A percentile compares a stretch with the other conserved stretches of the same genome.
Conservation (phyloP, 1,140 invertebrate species). For the Bombus haemorrhoidalis region DNA sequence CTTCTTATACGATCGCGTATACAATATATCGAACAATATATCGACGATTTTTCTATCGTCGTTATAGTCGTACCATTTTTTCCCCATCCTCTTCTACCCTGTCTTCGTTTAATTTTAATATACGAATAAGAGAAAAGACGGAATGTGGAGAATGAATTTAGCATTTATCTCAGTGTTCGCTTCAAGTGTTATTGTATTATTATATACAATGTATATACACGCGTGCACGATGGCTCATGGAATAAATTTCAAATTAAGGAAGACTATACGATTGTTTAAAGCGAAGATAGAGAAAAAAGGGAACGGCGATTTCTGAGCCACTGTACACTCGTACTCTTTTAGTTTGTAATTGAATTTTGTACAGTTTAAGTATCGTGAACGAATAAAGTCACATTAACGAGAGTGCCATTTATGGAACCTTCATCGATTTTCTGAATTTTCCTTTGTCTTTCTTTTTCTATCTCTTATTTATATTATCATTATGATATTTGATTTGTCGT, state of each 20-base stretch:
- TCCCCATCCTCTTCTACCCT: too few relatives aligned
- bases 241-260: neutral
- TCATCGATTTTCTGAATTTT: slow-evolving; percentile 31
- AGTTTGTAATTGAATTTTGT: slow-evolving; percentile 58
- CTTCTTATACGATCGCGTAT: neutral
- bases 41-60: neutral
- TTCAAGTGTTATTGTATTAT: slow-evolving; percentile 61
- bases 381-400: slow-evolving; percentile 70
- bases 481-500: neutral
- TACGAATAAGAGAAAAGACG: neutral
- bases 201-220: slow-evolving; percentile 58
- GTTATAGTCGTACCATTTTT: slow-evolving; percentile 4
- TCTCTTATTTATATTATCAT: too few relatives aligned
- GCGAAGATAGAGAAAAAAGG: neutral
- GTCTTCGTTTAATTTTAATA: neutral
- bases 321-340: slow-evolving; percentile 24
- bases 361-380: slow-evolving; percentile 55
- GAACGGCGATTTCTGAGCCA: slow-evolving; percentile 36
- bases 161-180: slow-evolving; percentile 43
- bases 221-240: slow-evolving; percentile 46
- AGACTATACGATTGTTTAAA: too few relatives aligned
- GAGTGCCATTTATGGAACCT: slow-evolving; percentile 64
- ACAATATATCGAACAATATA: neutral
- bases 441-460: neutral
- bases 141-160: neutral